A percentile compares a stretch with the other conserved stretches of the same genome.
Evolutionary conservation across 2,888 invertebrate genomes (phyloP).

Genomic region (Caenorhabditis sinica): DNA sequence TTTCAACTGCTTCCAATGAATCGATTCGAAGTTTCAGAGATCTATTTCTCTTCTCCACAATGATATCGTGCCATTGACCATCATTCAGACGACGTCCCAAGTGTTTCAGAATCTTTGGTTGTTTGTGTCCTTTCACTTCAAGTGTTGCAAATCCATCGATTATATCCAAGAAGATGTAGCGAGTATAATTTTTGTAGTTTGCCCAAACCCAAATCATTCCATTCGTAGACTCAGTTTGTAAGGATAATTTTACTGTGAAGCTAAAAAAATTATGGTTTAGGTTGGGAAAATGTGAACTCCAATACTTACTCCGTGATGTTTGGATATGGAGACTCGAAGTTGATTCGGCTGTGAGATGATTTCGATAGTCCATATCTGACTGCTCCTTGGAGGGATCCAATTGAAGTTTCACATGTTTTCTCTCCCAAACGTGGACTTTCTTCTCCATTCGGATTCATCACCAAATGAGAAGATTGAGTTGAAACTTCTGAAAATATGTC

Average conservation of each 20-base stretch:
- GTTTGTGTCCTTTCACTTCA: slow-evolving; percentile 78
- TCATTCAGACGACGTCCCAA: slow-evolving; percentile 77
- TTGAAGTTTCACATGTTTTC: slow-evolving; percentile 36
- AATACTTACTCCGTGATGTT: slow-evolving; percentile 75
- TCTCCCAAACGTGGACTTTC: background rate
- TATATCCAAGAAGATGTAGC: slow-evolving; percentile 80
- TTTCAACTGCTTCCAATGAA: slow-evolving; percentile 70
- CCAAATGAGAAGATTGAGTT: slow-evolving; percentile 50
- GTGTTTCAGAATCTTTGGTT: slow-evolving; percentile 75
- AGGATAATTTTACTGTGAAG: slow-evolving; percentile 74
- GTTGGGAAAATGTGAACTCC: too few relatives aligned
- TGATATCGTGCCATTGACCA: slow-evolving; percentile 81
- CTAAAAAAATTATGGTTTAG: slow-evolving; percentile 67
- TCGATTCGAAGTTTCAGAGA: slow-evolving; percentile 74
- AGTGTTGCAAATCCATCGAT: slow-evolving; percentile 79
- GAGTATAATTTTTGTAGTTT: slow-evolving; percentile 81
- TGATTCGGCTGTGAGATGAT: slow-evolving; percentile 77
- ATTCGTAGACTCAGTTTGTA: slow-evolving; percentile 74
- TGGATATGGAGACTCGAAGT: slow-evolving; percentile 77
- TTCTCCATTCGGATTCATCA: slow-evolving; percentile 1
- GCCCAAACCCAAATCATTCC: slow-evolving; percentile 83
- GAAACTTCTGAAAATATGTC: slow-evolving; percentile 40
- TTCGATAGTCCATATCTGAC: slow-evolving; percentile 70
- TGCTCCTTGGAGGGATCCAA: slow-evolving; percentile 47
- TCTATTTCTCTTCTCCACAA: slow-evolving; percentile 71